Evolutionary conservation across 2,888 invertebrate genomes (phyloP).

Genomic region (Phorcus lineatus): DNA sequence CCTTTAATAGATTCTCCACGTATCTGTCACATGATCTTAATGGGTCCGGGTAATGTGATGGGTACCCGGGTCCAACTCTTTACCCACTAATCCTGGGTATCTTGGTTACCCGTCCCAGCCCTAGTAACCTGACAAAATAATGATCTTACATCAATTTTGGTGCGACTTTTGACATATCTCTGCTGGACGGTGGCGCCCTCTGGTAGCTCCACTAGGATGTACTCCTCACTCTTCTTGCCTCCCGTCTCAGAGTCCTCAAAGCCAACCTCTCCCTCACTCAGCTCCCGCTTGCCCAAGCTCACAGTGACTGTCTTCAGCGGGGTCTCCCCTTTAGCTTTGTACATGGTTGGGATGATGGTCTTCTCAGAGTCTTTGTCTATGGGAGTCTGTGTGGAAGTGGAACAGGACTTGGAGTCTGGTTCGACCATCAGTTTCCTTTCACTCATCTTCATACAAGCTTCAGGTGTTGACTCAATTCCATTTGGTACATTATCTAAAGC

Average conservation of each 20-base stretch:
- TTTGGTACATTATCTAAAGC: background rate
- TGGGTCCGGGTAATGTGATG: too few relatives aligned
- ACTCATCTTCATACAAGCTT: background rate
- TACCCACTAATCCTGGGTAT: too few relatives aligned
- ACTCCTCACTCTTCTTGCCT: conserved; percentile 40
- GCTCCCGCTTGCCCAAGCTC: background rate
- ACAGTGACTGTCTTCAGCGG: background rate
- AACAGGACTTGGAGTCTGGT: background rate
- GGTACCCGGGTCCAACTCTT: too few relatives aligned
- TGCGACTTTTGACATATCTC: conserved; percentile 31
- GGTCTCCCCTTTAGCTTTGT: background rate
- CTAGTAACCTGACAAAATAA: too few relatives aligned
- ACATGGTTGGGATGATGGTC: background rate
- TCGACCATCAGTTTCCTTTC: background rate
- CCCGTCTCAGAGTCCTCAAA: conserved; percentile 11
- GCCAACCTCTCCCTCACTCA: conserved; percentile 26
- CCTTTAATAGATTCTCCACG: too few relatives aligned
- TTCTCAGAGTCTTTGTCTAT: conserved; percentile 16
- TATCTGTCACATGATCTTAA: too few relatives aligned
- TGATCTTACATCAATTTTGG: conserved; percentile 33
- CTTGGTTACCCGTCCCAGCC: too few relatives aligned
- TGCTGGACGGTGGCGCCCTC: conserved; percentile 57
- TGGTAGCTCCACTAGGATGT: conserved; percentile 61
- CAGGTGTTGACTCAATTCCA: background rate
- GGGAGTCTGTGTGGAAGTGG: conserved; percentile 28